Evolutionary conservation across 2,113 vertebrate species (phyloP).

Genomic region (Anoura caudifer): DNA sequence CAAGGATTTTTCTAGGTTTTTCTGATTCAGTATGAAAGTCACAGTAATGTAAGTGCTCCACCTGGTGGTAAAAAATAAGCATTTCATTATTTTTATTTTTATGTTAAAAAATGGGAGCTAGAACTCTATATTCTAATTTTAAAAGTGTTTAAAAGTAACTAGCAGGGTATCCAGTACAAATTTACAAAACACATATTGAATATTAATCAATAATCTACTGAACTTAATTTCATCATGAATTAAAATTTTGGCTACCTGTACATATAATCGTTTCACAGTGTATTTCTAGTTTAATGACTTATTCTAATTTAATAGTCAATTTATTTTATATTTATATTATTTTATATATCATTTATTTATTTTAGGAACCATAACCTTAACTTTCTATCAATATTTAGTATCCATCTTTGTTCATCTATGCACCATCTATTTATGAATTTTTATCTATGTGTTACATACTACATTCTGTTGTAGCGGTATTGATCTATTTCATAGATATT

Average conservation of each 20-base stretch:
- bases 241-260: not conserved
- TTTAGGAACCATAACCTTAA: not conserved
- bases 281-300: not conserved
- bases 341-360: not conserved
- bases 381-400: not conserved
- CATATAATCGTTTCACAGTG: not conserved
- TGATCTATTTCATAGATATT: not conserved
- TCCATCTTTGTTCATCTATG: not conserved
- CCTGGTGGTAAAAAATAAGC: slow-evolving; percentile 8
- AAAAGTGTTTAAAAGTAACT: not conserved
- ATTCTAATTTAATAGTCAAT: not conserved
- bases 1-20: not conserved
- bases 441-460: not conserved
- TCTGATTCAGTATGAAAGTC: not conserved
- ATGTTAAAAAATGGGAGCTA: not conserved
- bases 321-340: not conserved
- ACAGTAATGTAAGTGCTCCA: not conserved
- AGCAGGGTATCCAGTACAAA: not conserved
- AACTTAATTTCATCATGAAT: not conserved
- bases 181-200: not conserved
- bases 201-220: not conserved
- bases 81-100: not conserved
- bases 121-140: not conserved
- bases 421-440: not conserved
- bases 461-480: not conserved